Conservation (phyloP, 2,113 vertebrate genomes). For the Microtus richardsoni region DNA sequence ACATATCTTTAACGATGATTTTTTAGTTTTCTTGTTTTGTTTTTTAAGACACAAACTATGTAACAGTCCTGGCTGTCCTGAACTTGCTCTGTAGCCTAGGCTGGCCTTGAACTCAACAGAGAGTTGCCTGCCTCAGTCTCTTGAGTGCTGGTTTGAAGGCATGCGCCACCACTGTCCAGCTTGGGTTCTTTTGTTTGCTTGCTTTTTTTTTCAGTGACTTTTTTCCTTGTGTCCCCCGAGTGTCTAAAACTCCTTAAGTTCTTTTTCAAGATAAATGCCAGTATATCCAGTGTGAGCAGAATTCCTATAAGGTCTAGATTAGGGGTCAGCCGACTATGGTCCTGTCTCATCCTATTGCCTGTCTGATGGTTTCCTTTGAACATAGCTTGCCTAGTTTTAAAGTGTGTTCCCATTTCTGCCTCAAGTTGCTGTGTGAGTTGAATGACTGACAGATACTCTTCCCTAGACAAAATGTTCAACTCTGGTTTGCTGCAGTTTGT, state of each 20-base stretch:
- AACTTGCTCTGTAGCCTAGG: not conserved
- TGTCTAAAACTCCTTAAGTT: slow-evolving; percentile 8
- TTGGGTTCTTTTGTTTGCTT: too few relatives aligned
- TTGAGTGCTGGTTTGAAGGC: not conserved
- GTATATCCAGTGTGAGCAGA: not conserved
- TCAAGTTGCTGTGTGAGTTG: not conserved
- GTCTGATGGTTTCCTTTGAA: not conserved
- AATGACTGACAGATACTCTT: not conserved
- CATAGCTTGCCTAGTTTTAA: not conserved
- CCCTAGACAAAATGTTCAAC: not conserved
- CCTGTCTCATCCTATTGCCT: not conserved
- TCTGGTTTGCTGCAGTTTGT: not conserved
- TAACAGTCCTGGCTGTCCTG: not conserved
- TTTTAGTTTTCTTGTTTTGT: not conserved
- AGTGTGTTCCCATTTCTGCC: not conserved
- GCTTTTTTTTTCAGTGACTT: not conserved
- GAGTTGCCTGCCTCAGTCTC: not conserved
- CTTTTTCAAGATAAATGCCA: slow-evolving; percentile 32
- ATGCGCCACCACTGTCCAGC: not conserved
- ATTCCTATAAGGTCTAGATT: not conserved
- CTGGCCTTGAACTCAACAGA: not conserved
- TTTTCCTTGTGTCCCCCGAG: not conserved
- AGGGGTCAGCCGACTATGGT: not conserved
- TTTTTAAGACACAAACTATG: not conserved
- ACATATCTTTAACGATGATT: not conserved